Conservation (phyloP, 2,888 invertebrate genomes). For the Caenorhabditis imperialis region DNA sequence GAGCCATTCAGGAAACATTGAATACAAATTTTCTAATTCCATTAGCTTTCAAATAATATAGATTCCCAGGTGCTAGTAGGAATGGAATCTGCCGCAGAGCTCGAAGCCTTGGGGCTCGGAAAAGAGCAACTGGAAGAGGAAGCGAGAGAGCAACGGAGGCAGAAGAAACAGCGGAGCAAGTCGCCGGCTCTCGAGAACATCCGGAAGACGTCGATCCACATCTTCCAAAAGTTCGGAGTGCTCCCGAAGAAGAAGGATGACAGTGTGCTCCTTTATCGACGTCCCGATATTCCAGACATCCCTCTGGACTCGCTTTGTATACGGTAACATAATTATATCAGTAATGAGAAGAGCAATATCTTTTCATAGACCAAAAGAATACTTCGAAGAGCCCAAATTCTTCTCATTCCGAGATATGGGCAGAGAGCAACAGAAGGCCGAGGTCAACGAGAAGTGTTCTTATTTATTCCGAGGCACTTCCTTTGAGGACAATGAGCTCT, state of each 20-base stretch:
- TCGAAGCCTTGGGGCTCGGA: constrained; percentile 58
- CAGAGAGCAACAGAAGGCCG: constrained; percentile 53
- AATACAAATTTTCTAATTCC: neutral
- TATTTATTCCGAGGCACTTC: constrained; percentile 70
- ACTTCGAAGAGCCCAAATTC: constrained; percentile 59
- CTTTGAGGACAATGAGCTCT: constrained; percentile 55
- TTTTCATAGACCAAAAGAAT: constrained; percentile 66
- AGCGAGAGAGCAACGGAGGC: constrained; percentile 48
- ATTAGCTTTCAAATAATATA: neutral
- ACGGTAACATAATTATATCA: constrained; percentile 17
- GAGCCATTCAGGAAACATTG: too few relatives aligned
- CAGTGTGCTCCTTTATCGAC: constrained; percentile 41
- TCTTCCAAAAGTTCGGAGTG: constrained; percentile 67
- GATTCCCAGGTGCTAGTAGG: constrained; percentile 35
- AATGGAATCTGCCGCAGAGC: constrained; percentile 54
- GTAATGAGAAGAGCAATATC: too few relatives aligned
- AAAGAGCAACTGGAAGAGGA: constrained; percentile 58
- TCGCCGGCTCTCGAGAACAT: constrained; percentile 75
- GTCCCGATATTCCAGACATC: constrained; percentile 61
- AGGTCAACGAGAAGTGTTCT: constrained; percentile 68
- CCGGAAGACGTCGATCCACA: constrained; percentile 66
- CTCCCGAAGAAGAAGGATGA: constrained; percentile 64
- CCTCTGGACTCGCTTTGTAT: constrained; percentile 59
- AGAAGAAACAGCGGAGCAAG: constrained; percentile 63
- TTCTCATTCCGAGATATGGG: constrained; percentile 63